These are phyloP conservation scores for Illadopsis cleaveri DNA, from an alignment of 2,113 vertebrate genomes.

Conservation along the genomic window DNA sequence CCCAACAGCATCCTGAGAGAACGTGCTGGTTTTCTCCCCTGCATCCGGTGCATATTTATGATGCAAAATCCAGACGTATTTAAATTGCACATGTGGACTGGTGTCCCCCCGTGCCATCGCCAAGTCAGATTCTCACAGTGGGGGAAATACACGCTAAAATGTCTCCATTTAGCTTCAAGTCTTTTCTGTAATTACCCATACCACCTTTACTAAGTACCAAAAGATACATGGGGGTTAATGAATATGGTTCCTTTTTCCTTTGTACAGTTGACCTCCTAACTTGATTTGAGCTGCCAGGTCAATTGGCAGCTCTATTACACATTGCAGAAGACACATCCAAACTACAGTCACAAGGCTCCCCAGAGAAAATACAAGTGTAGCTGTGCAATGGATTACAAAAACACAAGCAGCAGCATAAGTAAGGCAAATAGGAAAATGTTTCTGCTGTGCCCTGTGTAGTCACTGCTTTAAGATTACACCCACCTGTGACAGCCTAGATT, in stretches of 20 bases:
- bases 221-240: background rate
- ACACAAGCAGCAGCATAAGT: background rate
- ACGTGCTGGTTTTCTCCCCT: slow-evolving; percentile 69
- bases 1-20: slow-evolving; percentile 81
- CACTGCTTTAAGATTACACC: background rate
- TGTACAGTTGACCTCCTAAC: background rate
- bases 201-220: background rate
- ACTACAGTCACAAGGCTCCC: background rate
- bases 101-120: background rate
- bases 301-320: background rate
- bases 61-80: slow-evolving; percentile 64
- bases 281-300: background rate
- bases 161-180: background rate
- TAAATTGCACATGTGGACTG: slow-evolving; percentile 58
- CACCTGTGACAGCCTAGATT: background rate
- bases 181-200: background rate
- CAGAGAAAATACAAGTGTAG: background rate
- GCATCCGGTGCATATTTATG: slow-evolving; percentile 75
- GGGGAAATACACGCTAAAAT: background rate
- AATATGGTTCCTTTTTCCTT: background rate
- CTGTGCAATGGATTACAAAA: background rate
- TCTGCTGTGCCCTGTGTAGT: background rate
- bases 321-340: background rate
- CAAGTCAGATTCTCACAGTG: slow-evolving; percentile 9
- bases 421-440: background rate